Conservation (phyloP, 2,797 vertebrate species). For the Coregonus ussuriensis region DNA sequence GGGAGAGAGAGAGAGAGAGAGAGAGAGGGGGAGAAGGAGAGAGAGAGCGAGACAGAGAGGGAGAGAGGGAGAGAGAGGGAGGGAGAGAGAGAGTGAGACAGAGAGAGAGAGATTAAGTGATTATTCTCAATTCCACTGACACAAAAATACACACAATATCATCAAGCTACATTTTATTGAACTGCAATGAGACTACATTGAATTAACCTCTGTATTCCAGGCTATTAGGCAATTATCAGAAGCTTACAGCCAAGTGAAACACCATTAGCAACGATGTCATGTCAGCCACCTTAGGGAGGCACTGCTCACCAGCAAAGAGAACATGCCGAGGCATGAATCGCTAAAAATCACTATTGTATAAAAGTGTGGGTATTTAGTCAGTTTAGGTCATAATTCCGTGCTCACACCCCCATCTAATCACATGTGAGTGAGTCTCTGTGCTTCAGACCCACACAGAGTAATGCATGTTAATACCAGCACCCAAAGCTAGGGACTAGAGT, state of each 20-base stretch:
- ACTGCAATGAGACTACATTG: not conserved
- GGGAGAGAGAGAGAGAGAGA: too few relatives aligned
- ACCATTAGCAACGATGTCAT: not conserved
- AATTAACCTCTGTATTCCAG: not conserved
- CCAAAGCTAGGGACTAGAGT: constrained; percentile 21
- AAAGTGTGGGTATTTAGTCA: not conserved
- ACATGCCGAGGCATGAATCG: not conserved
- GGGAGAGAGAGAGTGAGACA: not conserved
- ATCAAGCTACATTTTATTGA: not conserved
- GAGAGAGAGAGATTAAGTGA: not conserved
- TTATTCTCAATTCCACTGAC: not conserved
- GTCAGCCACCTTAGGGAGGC: not conserved
- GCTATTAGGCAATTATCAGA: not conserved
- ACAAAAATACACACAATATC: not conserved
- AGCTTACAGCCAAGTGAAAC: not conserved
- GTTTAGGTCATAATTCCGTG: not conserved
- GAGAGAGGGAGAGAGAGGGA: not conserved
- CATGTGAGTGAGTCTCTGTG: not conserved
- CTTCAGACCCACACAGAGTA: not conserved
- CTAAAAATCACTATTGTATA: not conserved
- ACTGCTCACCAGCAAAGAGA: constrained; percentile 21
- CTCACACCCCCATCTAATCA: not conserved
- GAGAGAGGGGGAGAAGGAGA: too few relatives aligned
- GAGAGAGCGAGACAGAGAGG: not conserved
- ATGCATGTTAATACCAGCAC: not conserved